A percentile compares a stretch with the other conserved stretches of the same genome.
phyloP scores from a whole-genome alignment of 2,797 vertebrate genomes.

The Pyrocephalus nanus region DNA sequence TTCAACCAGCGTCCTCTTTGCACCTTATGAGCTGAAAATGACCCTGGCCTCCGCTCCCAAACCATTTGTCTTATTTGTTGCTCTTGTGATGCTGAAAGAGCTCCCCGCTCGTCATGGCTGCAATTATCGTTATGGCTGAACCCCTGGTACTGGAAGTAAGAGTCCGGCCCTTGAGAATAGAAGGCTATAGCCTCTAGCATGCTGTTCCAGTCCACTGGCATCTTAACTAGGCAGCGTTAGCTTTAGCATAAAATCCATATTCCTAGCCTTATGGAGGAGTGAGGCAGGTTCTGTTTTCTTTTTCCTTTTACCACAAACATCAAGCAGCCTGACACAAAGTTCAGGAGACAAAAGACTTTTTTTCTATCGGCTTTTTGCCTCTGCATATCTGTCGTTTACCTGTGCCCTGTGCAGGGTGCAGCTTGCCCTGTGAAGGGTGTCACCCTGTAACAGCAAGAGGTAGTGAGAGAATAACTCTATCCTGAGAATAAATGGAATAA shows the following conservation, averaged over 20 bases:
- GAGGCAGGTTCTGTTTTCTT: not conserved
- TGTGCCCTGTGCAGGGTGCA: not conserved
- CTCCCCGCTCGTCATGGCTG: not conserved
- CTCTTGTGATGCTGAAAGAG: not conserved
- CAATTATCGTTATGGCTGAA: not conserved
- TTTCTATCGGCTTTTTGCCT: not conserved
- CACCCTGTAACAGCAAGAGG: not conserved
- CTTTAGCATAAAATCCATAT: conserved; percentile 71
- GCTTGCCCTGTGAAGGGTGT: not conserved
- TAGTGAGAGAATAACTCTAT: not conserved
- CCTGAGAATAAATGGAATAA: not conserved
- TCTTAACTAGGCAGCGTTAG: conserved; percentile 65
- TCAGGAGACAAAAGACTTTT: conserved; percentile 39
- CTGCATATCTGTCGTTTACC: not conserved
- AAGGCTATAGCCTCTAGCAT: conserved; percentile 45
- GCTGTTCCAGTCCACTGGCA: conserved; percentile 52
- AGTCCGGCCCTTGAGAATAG: conserved; percentile 34
- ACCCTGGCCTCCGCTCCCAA: not conserved
- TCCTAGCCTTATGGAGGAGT: conserved; percentile 14
- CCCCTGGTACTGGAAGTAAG: conserved; percentile 7
- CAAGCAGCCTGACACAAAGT: not conserved
- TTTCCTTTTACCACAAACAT: not conserved
- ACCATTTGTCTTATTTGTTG: not conserved
- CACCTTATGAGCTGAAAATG: not conserved
- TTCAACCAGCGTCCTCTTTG: not conserved